A percentile compares a stretch with the other conserved stretches of the same genome.
phyloP scores from a whole-genome alignment of 2,888 invertebrate species.

The Diplazon laetatorius region DNA sequence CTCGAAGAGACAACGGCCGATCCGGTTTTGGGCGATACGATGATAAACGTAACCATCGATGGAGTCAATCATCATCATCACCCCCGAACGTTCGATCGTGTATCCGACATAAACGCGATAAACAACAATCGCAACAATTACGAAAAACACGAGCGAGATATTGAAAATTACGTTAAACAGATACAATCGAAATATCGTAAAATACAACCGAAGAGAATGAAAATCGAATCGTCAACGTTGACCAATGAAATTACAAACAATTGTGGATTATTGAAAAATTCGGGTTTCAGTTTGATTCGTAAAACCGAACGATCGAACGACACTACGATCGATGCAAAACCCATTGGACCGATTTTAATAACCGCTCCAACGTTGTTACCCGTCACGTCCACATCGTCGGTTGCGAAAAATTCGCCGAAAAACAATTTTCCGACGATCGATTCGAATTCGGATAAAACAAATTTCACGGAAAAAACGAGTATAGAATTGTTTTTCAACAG shows the following conservation, averaged over 20 bases:
- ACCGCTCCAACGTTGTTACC: constrained; percentile 43
- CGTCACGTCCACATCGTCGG: constrained; percentile 5
- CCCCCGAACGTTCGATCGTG: constrained; percentile 24
- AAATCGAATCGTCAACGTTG: constrained; percentile 47
- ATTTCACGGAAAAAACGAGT: constrained; percentile 70
- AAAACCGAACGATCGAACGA: constrained; percentile 39
- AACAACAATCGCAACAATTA: constrained; percentile 8
- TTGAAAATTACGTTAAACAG: constrained; percentile 73
- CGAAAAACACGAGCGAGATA: constrained; percentile 62
- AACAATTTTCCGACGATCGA: constrained; percentile 34
- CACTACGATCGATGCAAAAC: constrained; percentile 32
- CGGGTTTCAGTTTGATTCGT: constrained; percentile 21
- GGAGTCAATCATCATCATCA: constrained; percentile 32
- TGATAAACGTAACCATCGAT: constrained; percentile 46
- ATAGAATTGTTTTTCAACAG: constrained; percentile 79
- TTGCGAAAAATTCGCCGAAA: constrained; percentile 21
- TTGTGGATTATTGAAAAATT: constrained; percentile 59
- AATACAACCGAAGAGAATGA: constrained; percentile 72
- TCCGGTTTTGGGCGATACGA: constrained; percentile 66
- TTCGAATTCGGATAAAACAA: constrained; percentile 39
- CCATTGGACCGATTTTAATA: constrained; percentile 62
- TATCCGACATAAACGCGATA: constrained; percentile 41
- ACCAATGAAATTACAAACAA: constrained; percentile 45
- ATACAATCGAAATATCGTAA: constrained; percentile 78
- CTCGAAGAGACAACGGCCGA: constrained; percentile 75